Conservation (phyloP, 2,888 invertebrate genomes). For the Amiota mariae region DNA sequence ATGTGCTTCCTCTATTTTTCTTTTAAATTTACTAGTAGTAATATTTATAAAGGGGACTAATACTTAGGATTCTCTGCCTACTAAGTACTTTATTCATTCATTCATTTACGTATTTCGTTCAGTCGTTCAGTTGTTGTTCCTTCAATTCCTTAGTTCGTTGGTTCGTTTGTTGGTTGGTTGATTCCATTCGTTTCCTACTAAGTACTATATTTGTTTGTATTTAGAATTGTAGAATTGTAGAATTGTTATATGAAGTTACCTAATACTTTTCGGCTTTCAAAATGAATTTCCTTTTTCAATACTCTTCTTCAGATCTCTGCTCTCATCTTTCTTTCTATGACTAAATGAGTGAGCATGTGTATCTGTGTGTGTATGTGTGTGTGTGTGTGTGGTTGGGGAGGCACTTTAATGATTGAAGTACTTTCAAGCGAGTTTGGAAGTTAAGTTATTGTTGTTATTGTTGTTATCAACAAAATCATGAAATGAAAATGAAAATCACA, state of each 20-base stretch:
- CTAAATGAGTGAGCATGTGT: too few relatives aligned
- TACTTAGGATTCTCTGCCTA: too few relatives aligned
- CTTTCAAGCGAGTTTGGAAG: constrained; percentile 5
- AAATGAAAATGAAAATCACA: constrained; percentile 18
- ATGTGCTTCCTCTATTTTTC: background rate
- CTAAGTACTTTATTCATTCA: background rate
- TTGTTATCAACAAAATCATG: constrained; percentile 1
- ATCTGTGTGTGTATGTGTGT: background rate
- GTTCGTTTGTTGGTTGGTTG: background rate
- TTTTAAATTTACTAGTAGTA: too few relatives aligned
- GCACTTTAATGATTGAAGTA: constrained; percentile 25
- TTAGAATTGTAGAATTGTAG: too few relatives aligned
- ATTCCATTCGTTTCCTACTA: background rate
- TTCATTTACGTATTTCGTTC: background rate
- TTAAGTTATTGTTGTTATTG: constrained; percentile 12
- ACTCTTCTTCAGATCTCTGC: too few relatives aligned
- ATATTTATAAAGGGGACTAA: background rate
- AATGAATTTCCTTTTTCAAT: background rate
- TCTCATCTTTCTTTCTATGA: too few relatives aligned
- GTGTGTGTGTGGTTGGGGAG: background rate
- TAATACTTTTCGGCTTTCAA: background rate
- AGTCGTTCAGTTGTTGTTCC: background rate
- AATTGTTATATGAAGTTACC: constrained; percentile 21
- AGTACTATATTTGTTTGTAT: background rate
- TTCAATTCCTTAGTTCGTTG: background rate